Evolutionary conservation across 2,113 vertebrate species (phyloP).

Genomic region (Theristicus caerulescens): DNA sequence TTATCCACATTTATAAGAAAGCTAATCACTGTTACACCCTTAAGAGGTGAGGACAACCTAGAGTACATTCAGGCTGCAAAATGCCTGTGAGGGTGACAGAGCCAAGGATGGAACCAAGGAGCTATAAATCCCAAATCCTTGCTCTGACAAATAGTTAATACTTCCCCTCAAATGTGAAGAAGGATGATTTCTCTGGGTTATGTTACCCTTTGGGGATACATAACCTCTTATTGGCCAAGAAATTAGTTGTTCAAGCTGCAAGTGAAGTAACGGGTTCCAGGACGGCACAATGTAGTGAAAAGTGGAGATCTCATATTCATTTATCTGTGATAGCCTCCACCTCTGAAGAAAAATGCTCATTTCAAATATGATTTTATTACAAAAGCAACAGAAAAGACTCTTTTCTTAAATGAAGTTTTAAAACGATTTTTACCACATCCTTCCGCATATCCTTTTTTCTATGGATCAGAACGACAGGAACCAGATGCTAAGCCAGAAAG

Average conservation of each 20-base stretch:
- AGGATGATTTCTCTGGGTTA: neutral
- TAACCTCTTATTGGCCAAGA: neutral
- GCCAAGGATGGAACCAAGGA: neutral
- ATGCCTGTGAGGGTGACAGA: neutral
- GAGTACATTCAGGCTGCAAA: neutral
- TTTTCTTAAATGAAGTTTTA: constrained; percentile 64
- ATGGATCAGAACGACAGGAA: constrained; percentile 65
- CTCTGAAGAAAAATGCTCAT: constrained; percentile 4
- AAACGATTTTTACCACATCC: constrained; percentile 62
- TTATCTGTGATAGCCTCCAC: neutral
- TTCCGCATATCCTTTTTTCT: constrained; percentile 66
- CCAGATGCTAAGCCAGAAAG: constrained; percentile 70
- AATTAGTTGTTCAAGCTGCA: neutral
- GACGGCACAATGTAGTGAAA: neutral
- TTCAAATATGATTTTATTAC: constrained; percentile 18
- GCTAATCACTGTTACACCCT: neutral
- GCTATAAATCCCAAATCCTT: neutral
- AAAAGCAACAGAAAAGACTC: constrained; percentile 35
- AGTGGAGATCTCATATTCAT: neutral
- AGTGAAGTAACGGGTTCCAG: neutral
- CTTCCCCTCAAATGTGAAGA: neutral
- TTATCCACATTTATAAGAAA: neutral
- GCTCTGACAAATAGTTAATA: neutral
- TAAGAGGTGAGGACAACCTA: neutral
- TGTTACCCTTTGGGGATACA: neutral